A percentile compares a stretch with the other conserved stretches of the same genome.
Conservation (phyloP, 2,797 vertebrate genomes). For the Helicolenus hilgendorfi region DNA sequence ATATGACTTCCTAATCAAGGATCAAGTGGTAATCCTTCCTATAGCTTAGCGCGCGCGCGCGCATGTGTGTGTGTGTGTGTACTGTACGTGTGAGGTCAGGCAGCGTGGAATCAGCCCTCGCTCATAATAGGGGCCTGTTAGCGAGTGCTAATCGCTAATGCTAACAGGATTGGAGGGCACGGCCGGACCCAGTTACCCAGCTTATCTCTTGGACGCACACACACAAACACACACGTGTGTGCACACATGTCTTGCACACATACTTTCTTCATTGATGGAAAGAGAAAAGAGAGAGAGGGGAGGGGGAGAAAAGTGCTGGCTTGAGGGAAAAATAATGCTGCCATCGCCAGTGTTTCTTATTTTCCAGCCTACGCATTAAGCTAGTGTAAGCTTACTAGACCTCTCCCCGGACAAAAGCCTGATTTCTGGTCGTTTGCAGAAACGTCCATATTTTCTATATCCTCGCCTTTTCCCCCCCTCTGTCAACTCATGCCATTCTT, state of each 20-base stretch:
- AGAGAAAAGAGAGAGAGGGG: conserved; percentile 32
- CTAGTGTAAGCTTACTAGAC: conserved; percentile 73
- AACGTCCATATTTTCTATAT: conserved; percentile 52
- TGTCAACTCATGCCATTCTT: conserved; percentile 42
- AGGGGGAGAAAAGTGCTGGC: conserved; percentile 71
- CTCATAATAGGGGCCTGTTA: conserved; percentile 82
- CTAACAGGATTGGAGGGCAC: conserved; percentile 86
- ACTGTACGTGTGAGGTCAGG: conserved; percentile 73
- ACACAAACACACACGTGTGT: neutral
- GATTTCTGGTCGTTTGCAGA: conserved; percentile 71
- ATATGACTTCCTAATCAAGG: conserved; percentile 82
- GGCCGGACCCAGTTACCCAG: conserved; percentile 74
- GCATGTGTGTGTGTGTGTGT: conserved; percentile 56
- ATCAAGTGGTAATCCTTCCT: conserved; percentile 84
- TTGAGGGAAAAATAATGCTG: conserved; percentile 80
- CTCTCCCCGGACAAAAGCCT: conserved; percentile 67
- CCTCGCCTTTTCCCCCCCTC: neutral
- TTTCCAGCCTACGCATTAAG: conserved; percentile 72
- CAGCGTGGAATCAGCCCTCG: conserved; percentile 65
- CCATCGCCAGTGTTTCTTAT: conserved; percentile 74
- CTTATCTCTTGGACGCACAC: conserved; percentile 71
- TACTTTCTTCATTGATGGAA: conserved; percentile 59
- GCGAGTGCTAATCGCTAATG: conserved; percentile 84
- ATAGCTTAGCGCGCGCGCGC: conserved; percentile 62
- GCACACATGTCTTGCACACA: conserved; percentile 23